A percentile compares a stretch with the other conserved stretches of the same genome.
Conservation (phyloP, 2,797 vertebrate species). For the Poecilia velifera region DNA sequence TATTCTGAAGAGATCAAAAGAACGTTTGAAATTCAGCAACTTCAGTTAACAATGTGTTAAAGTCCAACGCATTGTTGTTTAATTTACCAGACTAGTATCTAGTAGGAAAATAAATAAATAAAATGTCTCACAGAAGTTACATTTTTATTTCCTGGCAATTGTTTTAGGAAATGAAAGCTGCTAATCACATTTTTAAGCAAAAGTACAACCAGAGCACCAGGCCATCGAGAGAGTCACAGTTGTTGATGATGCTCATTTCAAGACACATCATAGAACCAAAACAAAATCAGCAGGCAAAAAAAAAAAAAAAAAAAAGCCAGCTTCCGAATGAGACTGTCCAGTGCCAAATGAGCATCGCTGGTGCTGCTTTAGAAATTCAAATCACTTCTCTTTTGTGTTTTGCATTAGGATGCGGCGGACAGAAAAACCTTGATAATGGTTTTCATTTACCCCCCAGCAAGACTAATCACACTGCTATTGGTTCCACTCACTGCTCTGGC, state of each 20-base stretch:
- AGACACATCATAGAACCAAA: slow-evolving; percentile 64
- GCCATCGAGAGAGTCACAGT: slow-evolving; percentile 47
- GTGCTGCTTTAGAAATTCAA: slow-evolving; percentile 68
- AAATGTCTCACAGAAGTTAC: not conserved
- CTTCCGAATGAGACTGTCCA: slow-evolving; percentile 58
- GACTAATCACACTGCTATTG: slow-evolving; percentile 78
- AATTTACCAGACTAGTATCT: not conserved
- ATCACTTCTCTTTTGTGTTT: slow-evolving; percentile 67
- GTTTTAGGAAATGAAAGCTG: not conserved
- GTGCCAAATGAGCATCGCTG: slow-evolving; percentile 55
- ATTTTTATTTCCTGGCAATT: not conserved
- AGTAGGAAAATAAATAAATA: not conserved
- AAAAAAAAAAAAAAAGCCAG: slow-evolving; percentile 25
- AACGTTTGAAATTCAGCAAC: not conserved
- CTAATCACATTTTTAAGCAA: slow-evolving; percentile 20
- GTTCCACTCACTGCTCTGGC: slow-evolving; percentile 72
- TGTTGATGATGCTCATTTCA: slow-evolving; percentile 63
- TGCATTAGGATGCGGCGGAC: slow-evolving; percentile 66
- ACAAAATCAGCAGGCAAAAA: slow-evolving; percentile 61
- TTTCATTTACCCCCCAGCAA: slow-evolving; percentile 81
- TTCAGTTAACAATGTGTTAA: not conserved
- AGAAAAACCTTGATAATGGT: slow-evolving; percentile 79
- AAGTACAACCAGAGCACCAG: slow-evolving; percentile 41
- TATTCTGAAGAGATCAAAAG: not conserved
- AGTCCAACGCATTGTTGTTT: not conserved